Conservation (phyloP, 2,797 vertebrate genomes). For the Trachops cirrhosus region DNA sequence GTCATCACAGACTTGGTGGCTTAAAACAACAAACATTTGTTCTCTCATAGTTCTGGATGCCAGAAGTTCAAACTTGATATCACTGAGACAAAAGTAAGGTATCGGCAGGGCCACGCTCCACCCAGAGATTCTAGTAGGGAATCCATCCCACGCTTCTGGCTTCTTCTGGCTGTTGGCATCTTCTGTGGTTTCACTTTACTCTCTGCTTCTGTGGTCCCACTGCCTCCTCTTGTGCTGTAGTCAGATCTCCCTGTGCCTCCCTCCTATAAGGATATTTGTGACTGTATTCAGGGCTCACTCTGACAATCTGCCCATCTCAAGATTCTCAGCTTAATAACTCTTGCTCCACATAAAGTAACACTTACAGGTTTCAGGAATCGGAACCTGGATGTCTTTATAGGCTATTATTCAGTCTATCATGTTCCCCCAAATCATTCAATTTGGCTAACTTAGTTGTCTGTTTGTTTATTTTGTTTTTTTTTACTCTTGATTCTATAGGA, state of each 20-base stretch:
- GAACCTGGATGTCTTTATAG: background rate
- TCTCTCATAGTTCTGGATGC: background rate
- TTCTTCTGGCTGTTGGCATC: background rate
- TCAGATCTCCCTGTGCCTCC: background rate
- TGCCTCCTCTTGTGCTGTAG: background rate
- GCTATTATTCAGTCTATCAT: background rate
- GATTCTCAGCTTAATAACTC: background rate
- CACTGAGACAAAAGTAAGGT: background rate
- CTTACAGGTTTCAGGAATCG: background rate
- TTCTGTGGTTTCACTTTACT: too few relatives aligned
- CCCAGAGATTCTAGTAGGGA: too few relatives aligned
- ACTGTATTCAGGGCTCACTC: background rate
- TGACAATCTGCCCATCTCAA: background rate
- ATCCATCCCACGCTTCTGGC: accelerated
- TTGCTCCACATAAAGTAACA: background rate
- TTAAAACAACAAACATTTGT: background rate
- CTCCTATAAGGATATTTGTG: background rate
- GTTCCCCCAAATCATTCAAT: background rate
- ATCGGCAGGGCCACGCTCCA: background rate
- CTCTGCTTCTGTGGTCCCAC: background rate
- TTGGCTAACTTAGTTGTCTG: background rate
- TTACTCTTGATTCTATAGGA: background rate
- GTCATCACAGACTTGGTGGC: background rate
- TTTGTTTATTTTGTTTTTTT: background rate
- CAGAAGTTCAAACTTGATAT: background rate